Evolutionary conservation across 2,797 vertebrate genomes (phyloP), one percentile per base, ranked within the genome.

Genomic region (Miichthys miiuy): DNA sequence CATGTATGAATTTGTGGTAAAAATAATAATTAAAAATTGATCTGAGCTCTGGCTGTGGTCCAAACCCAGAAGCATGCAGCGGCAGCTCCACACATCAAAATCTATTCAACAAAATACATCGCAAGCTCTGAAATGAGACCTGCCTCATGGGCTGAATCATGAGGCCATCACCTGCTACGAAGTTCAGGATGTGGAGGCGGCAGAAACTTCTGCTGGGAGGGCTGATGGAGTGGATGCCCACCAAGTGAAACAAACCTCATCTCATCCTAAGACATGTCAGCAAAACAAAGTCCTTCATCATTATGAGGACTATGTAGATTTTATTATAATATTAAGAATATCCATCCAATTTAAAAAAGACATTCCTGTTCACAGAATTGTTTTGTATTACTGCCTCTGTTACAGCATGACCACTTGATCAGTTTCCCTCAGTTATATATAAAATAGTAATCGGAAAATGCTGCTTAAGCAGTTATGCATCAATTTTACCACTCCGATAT

Each of bases 41-140:
- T 14, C 14, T 57, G 44, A 51, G 44, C 50, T 55, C 44, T 27
- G 50, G 21, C 48, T 61, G 30, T 17, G 63, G 42, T 65, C 41
- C 23, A 42, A 5, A 34, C 14, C 10, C 46, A 20, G 69, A 20
- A 42, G 18, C 16, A 27, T 52, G 0, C 34, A 12, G 42, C 50
- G 12, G 20, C 21, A 60, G 6, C 34, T 51, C 17, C 11, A 46
- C 67, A 21, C 44, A 13, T 73, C n/a, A 61, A 41, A 13, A 58
- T 18, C 44, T 77, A 51, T n/a, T 13, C 5, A 12, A 58, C 55
- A 21, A 50, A 69, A 50, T 48, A 30, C 48, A 64, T 18, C 34
- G 7, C 14, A 46, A 51, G 64, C 6, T 51, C 11, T 68, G 61
- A 55, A 9, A 5, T n/a, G 17, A 72, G 10, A 25, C 25, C 7